Conservation (phyloP, 2,888 invertebrate genomes). For the Selenia dentaria region DNA sequence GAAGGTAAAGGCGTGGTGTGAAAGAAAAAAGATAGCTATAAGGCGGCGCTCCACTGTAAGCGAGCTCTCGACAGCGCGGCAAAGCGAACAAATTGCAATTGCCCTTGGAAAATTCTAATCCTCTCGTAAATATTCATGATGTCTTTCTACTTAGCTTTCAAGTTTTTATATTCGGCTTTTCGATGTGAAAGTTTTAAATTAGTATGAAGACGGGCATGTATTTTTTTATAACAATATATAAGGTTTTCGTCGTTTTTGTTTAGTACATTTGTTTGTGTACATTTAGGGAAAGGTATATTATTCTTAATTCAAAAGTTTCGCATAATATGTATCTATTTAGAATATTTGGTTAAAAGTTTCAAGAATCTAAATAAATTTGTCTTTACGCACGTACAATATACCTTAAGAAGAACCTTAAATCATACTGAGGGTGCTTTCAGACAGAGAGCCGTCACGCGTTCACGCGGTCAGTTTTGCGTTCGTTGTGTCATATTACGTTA, state of each 20-base stretch:
- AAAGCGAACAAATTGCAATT: slow-evolving; percentile 7
- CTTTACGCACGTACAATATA: no score
- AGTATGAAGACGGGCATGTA: slow-evolving; percentile 4
- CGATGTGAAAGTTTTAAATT: slow-evolving; percentile 10
- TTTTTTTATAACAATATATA: slow-evolving; percentile 1
- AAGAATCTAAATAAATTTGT: no score
- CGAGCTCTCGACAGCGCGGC: slow-evolving; percentile 3
- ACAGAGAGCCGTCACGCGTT: no score
- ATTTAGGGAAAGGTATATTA: no score
- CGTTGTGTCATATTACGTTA: no score
- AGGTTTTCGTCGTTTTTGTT: background rate
- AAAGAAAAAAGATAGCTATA: slow-evolving; percentile 5
- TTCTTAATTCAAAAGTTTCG: no score
- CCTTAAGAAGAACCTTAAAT: no score
- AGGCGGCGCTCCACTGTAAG: slow-evolving; percentile 3
- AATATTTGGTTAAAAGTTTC: no score
- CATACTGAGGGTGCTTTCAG: no score
- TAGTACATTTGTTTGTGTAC: no score
- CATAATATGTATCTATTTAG: no score
- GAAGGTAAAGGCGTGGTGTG: slow-evolving; percentile 11
- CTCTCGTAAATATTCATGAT: slow-evolving; percentile 27
- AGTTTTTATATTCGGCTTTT: slow-evolving; percentile 10
- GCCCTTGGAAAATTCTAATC: slow-evolving; percentile 22
- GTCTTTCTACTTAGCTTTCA: slow-evolving; percentile 25
- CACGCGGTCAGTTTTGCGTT: no score